A percentile compares a stretch with the other conserved stretches of the same genome.
These are phyloP conservation scores for Tragulus kanchil DNA, from an alignment of 2,113 vertebrate species.

Conservation along the genomic window DNA sequence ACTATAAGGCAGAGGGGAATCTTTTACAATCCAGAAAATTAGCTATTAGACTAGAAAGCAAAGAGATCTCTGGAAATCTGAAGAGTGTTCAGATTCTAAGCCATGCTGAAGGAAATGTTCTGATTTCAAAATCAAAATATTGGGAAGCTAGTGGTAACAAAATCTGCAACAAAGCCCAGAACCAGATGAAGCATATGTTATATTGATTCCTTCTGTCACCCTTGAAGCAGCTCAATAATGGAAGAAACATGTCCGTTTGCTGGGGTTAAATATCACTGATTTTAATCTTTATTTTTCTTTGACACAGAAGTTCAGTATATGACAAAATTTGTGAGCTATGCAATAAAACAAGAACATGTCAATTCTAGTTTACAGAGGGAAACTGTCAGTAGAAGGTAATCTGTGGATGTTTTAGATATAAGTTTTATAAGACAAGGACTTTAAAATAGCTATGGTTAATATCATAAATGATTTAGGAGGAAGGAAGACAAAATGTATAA, in stretches of 20 bases:
- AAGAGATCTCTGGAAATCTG: neutral
- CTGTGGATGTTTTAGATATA: too few relatives aligned
- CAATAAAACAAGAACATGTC: neutral
- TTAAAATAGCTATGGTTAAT: neutral
- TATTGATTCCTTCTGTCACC: neutral
- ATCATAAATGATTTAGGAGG: neutral
- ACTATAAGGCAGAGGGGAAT: neutral
- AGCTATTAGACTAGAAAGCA: neutral
- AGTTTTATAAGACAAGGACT: neutral
- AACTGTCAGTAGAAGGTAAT: neutral
- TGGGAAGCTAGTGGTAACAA: neutral
- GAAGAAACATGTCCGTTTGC: neutral
- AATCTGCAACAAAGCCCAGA: neutral
- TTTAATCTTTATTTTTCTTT: neutral
- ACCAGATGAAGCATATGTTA: neutral
- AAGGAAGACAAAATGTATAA: neutral
- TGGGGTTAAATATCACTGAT: neutral
- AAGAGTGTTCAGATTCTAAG: neutral
- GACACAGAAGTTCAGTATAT: neutral
- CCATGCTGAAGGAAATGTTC: neutral
- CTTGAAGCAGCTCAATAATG: neutral
- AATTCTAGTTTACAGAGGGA: neutral
- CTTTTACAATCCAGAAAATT: neutral
- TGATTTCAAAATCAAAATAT: neutral
- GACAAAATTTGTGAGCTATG: neutral